phyloP scores from a whole-genome alignment of 2,113 vertebrate species.

The Bubo scandiacus region DNA sequence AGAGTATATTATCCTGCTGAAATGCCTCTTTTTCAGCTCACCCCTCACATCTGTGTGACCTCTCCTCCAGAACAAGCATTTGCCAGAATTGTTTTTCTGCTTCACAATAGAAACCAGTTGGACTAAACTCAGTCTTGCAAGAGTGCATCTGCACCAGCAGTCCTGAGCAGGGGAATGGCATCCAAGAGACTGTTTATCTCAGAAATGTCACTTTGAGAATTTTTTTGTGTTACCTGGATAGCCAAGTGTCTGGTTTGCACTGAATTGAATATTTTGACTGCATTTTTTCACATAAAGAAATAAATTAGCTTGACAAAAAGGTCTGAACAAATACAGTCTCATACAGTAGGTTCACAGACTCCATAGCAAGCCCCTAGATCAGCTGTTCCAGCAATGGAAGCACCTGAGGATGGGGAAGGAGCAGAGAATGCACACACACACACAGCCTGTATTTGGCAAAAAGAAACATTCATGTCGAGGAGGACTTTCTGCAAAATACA shows the following conservation, averaged over 20 bases:
- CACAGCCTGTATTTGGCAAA: background rate
- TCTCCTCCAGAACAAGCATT: background rate
- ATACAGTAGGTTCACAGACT: background rate
- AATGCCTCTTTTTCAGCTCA: background rate
- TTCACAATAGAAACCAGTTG: background rate
- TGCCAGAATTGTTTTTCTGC: background rate
- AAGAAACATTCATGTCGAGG: fast-evolving
- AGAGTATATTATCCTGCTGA: background rate
- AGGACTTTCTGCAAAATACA: background rate
- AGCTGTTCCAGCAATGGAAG: background rate
- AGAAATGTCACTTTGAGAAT: background rate
- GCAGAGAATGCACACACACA: background rate
- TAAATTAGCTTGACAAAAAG: background rate
- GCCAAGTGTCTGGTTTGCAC: background rate
- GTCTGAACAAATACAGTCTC: background rate
- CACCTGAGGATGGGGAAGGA: background rate
- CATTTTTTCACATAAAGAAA: background rate
- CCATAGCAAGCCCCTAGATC: background rate
- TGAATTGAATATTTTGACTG: background rate
- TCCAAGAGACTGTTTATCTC: background rate
- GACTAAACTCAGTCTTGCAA: background rate
- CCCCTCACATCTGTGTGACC: background rate
- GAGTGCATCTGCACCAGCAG: background rate
- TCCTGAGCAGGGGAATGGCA: background rate
- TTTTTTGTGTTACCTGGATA: background rate